A percentile compares a stretch with the other conserved stretches of the same genome.
Conservation (phyloP, 2,113 vertebrate species). For the Macroglossus sobrinus region DNA sequence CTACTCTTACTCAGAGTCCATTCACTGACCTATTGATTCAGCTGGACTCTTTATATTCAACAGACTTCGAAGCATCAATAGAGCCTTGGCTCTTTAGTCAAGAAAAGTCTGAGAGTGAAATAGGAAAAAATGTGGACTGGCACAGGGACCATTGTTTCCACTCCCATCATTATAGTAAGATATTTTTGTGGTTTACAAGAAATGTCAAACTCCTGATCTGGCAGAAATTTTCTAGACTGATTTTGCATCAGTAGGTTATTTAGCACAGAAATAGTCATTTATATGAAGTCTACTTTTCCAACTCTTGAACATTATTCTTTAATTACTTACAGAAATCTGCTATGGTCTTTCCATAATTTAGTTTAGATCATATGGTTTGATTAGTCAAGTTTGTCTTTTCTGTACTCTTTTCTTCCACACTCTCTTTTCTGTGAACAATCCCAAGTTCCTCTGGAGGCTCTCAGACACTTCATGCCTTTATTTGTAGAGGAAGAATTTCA, state of each 20-base stretch:
- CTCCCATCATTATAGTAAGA: neutral
- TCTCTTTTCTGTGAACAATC: neutral
- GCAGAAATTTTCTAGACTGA: neutral
- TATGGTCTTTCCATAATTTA: neutral
- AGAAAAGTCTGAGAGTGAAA: neutral
- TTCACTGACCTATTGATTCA: neutral
- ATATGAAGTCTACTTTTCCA: neutral
- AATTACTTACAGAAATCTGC: neutral
- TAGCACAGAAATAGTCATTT: neutral
- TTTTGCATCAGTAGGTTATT: neutral
- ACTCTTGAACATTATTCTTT: neutral
- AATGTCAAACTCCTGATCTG: neutral
- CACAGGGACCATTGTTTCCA: neutral
- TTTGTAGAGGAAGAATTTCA: neutral
- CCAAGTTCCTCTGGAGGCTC: neutral
- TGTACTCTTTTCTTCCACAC: neutral
- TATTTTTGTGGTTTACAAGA: constrained; percentile 41
- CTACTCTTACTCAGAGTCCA: neutral
- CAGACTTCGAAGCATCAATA: neutral
- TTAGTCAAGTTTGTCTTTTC: neutral
- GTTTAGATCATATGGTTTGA: neutral
- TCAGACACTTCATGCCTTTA: neutral
- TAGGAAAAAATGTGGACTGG: neutral
- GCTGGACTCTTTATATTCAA: neutral
- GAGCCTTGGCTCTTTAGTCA: neutral